Evolutionary conservation across 2,797 vertebrate genomes (phyloP), one percentile per base, ranked within the genome.

Genomic region (Hozukius guyotensis): DNA sequence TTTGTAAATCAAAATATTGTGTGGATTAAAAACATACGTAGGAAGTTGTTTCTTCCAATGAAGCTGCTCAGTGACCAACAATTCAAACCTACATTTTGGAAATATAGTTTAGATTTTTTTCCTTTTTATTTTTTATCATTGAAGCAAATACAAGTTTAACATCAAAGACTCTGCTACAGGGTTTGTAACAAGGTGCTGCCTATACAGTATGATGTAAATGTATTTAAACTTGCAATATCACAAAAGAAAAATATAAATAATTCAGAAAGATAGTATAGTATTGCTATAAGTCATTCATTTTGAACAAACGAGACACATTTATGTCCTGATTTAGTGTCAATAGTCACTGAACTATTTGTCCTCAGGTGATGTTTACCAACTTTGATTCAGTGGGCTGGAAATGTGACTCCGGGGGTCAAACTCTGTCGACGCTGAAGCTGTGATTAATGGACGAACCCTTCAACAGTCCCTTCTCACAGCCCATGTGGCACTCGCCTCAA

Each of bases 391-490:
- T 3, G 70, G 61, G 22, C 65, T 64, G 60, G 85, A 90, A 89
- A 90, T 46, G 8, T 70, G 85, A 90, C 86, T 79, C 84, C 62
- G 2, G 69, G 42, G 89, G 82, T 89, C 83, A 82, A 71, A 29
- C 69, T 71, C 52, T 83, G 90, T 92, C 85, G 79, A 70, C 92
- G 87, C 89, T 67, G 89, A 90, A 62, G 77, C 78, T 18, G 87
- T 92, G 93, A 93, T 93, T 92, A 88, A 93, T 89, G 89, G 78
- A 73, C 64, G 6, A 32, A 80, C 61, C 61, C 76, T 76, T 90
- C 90, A 89, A 56, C 89, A 38, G 88, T 59, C 72, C 74, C 78
- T 57, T 72, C 85, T 85, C 80, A 14, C 76, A 62, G 87, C 87
- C 83, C 87, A 82, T 88, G 90, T 87, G 87, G 83, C 84, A 72